A percentile compares a stretch with the other conserved stretches of the same genome.
Conservation (phyloP, 2,888 invertebrate genomes). For the Microchrysa polita region DNA sequence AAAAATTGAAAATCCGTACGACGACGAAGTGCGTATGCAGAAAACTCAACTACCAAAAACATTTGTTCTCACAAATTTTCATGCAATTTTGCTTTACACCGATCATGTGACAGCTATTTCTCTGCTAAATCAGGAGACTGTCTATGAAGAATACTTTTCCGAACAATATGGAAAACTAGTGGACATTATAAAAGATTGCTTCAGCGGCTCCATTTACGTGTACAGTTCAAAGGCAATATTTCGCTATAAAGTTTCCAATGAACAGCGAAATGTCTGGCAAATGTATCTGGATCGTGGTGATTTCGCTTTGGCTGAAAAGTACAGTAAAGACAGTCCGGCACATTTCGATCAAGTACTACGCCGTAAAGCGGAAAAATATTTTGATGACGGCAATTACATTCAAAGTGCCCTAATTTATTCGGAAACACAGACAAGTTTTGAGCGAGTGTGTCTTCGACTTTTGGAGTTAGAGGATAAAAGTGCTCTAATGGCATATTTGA, state of each 20-base stretch:
- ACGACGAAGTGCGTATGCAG: constrained; percentile 48
- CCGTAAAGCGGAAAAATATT: constrained; percentile 88
- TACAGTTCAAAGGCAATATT: constrained; percentile 86
- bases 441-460: constrained; percentile 93
- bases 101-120: constrained; percentile 88
- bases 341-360: constrained; percentile 85
- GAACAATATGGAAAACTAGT: constrained; percentile 80
- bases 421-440: constrained; percentile 90
- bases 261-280: constrained; percentile 88
- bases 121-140: constrained; percentile 82
- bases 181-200: constrained; percentile 82
- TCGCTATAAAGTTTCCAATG: constrained; percentile 83
- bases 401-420: constrained; percentile 90
- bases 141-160: constrained; percentile 85
- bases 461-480: constrained; percentile 81
- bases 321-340: constrained; percentile 82
- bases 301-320: constrained; percentile 87
- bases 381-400: constrained; percentile 79
- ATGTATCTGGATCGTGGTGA: constrained; percentile 87
- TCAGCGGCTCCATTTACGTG: constrained; percentile 84
- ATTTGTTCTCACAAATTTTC: constrained; percentile 90
- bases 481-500: constrained; percentile 88
- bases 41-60: constrained; percentile 70
- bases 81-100: constrained; percentile 83
- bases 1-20: constrained; percentile 48